Evolutionary conservation across 2,113 vertebrate species (phyloP).

Genomic region (Ondatra zibethicus): DNA sequence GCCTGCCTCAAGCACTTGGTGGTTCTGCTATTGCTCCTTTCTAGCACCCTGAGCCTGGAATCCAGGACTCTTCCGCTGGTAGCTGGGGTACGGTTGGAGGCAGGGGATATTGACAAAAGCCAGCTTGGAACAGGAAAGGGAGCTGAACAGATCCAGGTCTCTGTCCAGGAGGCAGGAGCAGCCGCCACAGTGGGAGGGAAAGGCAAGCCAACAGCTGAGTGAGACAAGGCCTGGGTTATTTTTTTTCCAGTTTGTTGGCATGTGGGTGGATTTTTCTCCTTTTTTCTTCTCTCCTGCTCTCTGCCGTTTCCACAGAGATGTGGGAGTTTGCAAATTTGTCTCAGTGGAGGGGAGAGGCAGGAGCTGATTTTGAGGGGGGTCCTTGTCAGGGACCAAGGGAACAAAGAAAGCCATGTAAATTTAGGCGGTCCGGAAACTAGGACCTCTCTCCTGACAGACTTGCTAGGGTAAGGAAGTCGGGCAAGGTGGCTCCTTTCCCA

Average conservation of each 20-base stretch:
- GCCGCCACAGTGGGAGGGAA: slow-evolving; percentile 79
- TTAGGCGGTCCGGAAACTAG: slow-evolving; percentile 52
- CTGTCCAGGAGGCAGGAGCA: slow-evolving; percentile 79
- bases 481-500: slow-evolving; percentile 34
- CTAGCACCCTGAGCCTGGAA: not conserved
- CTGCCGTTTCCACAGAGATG: slow-evolving; percentile 83
- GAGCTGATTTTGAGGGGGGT: slow-evolving; percentile 75
- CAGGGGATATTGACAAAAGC: slow-evolving; percentile 51
- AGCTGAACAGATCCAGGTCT: slow-evolving; percentile 62
- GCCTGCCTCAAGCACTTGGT: not conserved
- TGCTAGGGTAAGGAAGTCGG: not conserved
- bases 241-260: slow-evolving; percentile 83
- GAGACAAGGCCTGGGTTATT: slow-evolving; percentile 82
- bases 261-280: slow-evolving; percentile 84
- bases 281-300: slow-evolving; percentile 82
- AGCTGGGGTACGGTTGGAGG: not conserved
- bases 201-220: slow-evolving; percentile 81
- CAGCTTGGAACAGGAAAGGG: slow-evolving; percentile 44
- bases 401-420: slow-evolving; percentile 34
- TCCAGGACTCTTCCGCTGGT: not conserved
- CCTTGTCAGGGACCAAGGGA: slow-evolving; percentile 62
- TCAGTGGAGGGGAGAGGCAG: slow-evolving; percentile 75
- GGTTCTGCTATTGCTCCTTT: not conserved
- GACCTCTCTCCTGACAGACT: not conserved
- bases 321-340: slow-evolving; percentile 84